These are phyloP conservation scores for Chiloscyllium punctatum DNA, from an alignment of 2,797 vertebrate genomes.

Conservation along the genomic window DNA sequence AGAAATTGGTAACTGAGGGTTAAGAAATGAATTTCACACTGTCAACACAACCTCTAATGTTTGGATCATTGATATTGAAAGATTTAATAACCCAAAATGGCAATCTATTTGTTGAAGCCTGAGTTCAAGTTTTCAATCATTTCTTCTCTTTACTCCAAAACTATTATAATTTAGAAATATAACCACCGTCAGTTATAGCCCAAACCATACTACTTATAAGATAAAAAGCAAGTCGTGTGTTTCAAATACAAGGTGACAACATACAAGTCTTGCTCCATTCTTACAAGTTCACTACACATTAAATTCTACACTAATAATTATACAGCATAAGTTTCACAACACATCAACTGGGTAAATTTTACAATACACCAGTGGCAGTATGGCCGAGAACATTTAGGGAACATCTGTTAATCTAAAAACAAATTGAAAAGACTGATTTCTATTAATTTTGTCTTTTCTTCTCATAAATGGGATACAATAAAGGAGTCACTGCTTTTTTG, in stretches of 20 bases:
- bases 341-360: not conserved
- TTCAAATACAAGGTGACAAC: not conserved
- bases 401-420: not conserved
- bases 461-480: not conserved
- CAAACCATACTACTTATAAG: too few relatives aligned
- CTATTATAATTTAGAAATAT: not conserved
- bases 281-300: not conserved
- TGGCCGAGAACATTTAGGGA: not conserved
- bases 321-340: not conserved
- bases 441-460: slow-evolving; percentile 1
- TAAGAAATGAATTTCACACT: not conserved
- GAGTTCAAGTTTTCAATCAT: not conserved
- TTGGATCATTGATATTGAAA: not conserved
- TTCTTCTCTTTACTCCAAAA: not conserved
- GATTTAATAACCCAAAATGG: not conserved
- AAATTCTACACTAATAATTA: not conserved
- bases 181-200: not conserved
- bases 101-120: not conserved
- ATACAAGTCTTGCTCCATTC: not conserved
- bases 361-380: not conserved
- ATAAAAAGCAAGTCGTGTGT: not conserved
- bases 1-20: not conserved
- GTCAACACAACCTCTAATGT: not conserved
- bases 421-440: not conserved
- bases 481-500: not conserved